Percentiles rank a stretch among this genome's conserved stretches.
These are phyloP conservation scores for Tenthredo distinguenda DNA, from an alignment of 2,888 invertebrate species.

Conservation along the genomic window DNA sequence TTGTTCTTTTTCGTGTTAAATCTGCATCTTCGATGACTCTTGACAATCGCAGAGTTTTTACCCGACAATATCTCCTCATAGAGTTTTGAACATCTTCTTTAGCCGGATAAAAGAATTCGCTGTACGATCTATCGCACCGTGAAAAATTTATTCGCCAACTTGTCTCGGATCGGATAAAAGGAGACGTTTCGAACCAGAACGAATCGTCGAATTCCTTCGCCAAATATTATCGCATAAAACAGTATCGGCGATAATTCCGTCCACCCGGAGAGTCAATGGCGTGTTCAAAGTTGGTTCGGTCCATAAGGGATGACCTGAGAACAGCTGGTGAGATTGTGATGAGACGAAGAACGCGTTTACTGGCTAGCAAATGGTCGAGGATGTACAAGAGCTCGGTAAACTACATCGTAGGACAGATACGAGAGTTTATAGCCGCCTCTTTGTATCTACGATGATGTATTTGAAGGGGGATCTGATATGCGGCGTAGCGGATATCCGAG, in stretches of 20 bases:
- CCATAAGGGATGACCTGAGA: background rate
- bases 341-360: conserved; percentile 12
- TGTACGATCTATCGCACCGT: background rate
- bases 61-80: too few relatives aligned
- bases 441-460: background rate
- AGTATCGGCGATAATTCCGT: background rate
- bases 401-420: background rate
- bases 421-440: conserved; percentile 6
- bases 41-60: background rate
- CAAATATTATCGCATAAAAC: background rate
- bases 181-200: background rate
- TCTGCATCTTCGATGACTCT: background rate
- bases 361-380: conserved; percentile 3
- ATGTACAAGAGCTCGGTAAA: background rate
- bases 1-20: background rate
- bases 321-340: conserved; percentile 5
- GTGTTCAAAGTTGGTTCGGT: background rate
- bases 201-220: background rate
- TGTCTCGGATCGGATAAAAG: background rate
- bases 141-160: background rate
- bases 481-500: background rate
- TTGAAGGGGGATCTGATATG: background rate
- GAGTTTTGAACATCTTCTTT: background rate
- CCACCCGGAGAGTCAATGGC: background rate
- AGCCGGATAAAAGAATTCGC: background rate